Evolutionary conservation across 2,888 invertebrate species (phyloP).

Genomic region (Tachina fera): DNA sequence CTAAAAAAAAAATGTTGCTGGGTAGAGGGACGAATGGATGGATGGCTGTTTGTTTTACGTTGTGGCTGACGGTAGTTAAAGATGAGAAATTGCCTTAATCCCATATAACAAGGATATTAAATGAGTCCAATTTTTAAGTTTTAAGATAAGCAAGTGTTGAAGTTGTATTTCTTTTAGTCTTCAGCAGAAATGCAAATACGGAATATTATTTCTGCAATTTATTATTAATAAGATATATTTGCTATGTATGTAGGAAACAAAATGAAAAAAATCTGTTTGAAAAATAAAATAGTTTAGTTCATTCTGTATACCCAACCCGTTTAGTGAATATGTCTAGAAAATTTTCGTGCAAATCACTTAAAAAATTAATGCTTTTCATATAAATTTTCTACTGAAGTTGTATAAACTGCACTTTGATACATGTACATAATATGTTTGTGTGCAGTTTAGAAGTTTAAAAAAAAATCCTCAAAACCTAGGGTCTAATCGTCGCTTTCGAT

Average conservation of each 20-base stretch:
- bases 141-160: neutral
- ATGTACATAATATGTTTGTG: neutral
- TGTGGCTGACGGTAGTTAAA: conserved; percentile 31
- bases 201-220: too few species aligned
- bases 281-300: too few species aligned
- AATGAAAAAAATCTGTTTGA: too few species aligned
- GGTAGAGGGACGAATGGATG: neutral
- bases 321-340: too few species aligned
- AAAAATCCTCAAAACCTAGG: neutral
- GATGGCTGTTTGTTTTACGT: neutral
- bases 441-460: neutral
- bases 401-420: too few species aligned
- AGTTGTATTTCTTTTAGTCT: neutral
- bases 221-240: too few species aligned
- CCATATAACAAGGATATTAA: conserved; percentile 39
- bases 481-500: too few species aligned
- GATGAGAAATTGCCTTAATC: conserved; percentile 46
- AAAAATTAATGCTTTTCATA: too few species aligned
- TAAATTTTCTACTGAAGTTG: too few species aligned
- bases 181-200: neutral
- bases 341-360: too few species aligned
- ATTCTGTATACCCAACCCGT: too few species aligned
- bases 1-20: conserved; percentile 35
- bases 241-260: too few species aligned
- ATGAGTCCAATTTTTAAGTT: conserved; percentile 6